These are phyloP conservation scores for Jacana jacana DNA, from an alignment of 2,113 vertebrate species.

Conservation along the genomic window DNA sequence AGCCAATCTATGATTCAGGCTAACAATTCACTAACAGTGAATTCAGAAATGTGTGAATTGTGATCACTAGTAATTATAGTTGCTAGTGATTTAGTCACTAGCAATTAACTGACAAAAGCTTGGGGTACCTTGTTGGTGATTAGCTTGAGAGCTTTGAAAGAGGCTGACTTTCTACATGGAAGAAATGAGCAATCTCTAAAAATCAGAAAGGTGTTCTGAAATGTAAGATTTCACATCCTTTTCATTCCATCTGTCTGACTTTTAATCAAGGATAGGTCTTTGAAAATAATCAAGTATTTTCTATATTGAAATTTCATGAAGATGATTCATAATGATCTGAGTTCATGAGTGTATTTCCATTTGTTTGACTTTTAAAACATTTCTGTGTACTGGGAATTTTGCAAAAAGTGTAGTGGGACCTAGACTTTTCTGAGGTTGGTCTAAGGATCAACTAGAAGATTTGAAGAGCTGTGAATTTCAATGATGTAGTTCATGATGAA, in stretches of 20 bases:
- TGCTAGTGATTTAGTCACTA: not conserved
- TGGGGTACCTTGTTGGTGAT: not conserved
- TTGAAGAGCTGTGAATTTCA: not conserved
- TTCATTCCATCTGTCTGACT: not conserved
- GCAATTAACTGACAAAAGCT: not conserved
- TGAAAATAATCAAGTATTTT: not conserved
- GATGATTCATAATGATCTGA: not conserved
- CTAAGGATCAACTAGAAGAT: not conserved
- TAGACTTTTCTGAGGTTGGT: not conserved
- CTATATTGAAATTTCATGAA: not conserved
- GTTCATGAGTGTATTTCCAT: not conserved
- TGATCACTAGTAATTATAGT: not conserved
- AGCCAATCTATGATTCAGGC: not conserved
- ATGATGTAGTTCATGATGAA: too few relatives aligned
- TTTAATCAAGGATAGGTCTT: not conserved
- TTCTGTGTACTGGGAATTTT: not conserved
- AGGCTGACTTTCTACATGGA: not conserved
- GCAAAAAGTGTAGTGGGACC: not conserved
- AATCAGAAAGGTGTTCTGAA: not conserved
- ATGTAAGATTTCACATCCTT: not conserved
- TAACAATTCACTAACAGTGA: not conserved
- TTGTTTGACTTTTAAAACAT: not conserved
- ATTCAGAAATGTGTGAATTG: not conserved
- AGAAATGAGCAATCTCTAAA: not conserved
- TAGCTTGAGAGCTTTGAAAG: not conserved